These are phyloP conservation scores for Gasterosteus nipponicus DNA, from an alignment of 2,113 vertebrate genomes.

Conservation along the genomic window DNA sequence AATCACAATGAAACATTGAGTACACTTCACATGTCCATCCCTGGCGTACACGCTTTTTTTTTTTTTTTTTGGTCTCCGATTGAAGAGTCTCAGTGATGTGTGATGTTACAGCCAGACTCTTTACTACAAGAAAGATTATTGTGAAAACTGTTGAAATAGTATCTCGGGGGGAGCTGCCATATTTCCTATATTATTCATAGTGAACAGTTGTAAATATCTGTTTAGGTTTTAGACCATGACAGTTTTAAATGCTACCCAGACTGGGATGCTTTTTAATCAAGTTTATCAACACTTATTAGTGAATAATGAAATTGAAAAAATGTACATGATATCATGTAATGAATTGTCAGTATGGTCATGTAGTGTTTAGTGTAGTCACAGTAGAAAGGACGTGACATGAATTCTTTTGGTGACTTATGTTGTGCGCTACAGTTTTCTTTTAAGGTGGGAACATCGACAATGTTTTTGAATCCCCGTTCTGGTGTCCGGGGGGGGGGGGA, in stretches of 20 bases:
- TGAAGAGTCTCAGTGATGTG: conserved; percentile 3
- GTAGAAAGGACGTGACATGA: conserved; percentile 26
- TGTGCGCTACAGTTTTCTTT: neutral
- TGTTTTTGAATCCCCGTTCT: conserved; percentile 7
- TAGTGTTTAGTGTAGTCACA: conserved; percentile 36
- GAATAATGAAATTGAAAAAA: conserved; percentile 41
- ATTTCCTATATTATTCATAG: conserved; percentile 27
- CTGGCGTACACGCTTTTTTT: neutral
- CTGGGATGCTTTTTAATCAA: conserved; percentile 56
- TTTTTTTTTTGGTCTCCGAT: conserved; percentile 17
- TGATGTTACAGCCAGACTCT: conserved; percentile 17
- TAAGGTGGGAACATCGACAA: conserved; percentile 11
- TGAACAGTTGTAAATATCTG: conserved; percentile 57
- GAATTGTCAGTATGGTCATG: conserved; percentile 21
- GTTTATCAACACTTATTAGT: conserved; percentile 47
- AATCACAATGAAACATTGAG: conserved; percentile 39
- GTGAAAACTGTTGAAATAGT: conserved; percentile 6
- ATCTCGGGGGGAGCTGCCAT: neutral
- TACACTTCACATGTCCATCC: neutral
- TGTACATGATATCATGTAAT: conserved; percentile 52
- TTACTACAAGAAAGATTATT: conserved; percentile 30
- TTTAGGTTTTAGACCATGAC: conserved; percentile 49
- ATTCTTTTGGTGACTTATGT: neutral
- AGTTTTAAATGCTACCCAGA: conserved; percentile 52
- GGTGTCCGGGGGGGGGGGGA: neutral